phyloP scores from a whole-genome alignment of 2,888 invertebrate species.

The Nomada fucata region DNA sequence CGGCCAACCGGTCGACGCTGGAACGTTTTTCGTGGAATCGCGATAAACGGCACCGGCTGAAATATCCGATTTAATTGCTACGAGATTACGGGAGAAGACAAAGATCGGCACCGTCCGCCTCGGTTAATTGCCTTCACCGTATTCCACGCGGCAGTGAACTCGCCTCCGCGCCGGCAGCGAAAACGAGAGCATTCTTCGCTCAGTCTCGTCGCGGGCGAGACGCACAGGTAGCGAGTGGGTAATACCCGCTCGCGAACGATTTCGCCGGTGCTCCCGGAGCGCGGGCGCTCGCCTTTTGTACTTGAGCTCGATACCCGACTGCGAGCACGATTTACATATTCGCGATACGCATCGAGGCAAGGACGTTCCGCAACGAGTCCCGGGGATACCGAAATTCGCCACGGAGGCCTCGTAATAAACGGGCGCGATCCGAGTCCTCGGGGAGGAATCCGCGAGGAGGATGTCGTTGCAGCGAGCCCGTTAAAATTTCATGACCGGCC shows the following conservation, averaged over 20 bases:
- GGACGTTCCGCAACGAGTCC: slow-evolving; percentile 33
- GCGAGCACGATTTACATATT: slow-evolving; percentile 51
- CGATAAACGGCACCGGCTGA: slow-evolving; percentile 80
- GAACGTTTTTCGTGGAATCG: slow-evolving; percentile 75
- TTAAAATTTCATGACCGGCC: slow-evolving; percentile 76
- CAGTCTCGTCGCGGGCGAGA: slow-evolving; percentile 4
- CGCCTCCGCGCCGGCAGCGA: slow-evolving; percentile 31
- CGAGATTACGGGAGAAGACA: slow-evolving; percentile 80
- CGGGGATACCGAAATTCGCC: slow-evolving; percentile 3
- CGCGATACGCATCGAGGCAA: slow-evolving; percentile 39
- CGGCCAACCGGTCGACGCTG: slow-evolving; percentile 68
- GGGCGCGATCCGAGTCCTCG: slow-evolving; percentile 63
- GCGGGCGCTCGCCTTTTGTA: slow-evolving; percentile 23
- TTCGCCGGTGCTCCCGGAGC: slow-evolving; percentile 25
- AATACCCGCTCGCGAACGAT: slow-evolving; percentile 30
- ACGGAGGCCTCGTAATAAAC: slow-evolving; percentile 62
- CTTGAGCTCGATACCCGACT: slow-evolving; percentile 11
- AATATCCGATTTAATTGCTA: slow-evolving; percentile 83
- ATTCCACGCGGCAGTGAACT: slow-evolving; percentile 32
- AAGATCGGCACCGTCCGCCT: slow-evolving; percentile 79
- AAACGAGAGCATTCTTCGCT: slow-evolving; percentile 49
- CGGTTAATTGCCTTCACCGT: slow-evolving; percentile 76
- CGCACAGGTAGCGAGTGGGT: no score
- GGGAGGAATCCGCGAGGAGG: slow-evolving; percentile 64
- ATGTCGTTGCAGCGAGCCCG: slow-evolving; percentile 68